Conservation (phyloP, 2,797 vertebrate genomes). For the Sebastolobus altivelis region DNA sequence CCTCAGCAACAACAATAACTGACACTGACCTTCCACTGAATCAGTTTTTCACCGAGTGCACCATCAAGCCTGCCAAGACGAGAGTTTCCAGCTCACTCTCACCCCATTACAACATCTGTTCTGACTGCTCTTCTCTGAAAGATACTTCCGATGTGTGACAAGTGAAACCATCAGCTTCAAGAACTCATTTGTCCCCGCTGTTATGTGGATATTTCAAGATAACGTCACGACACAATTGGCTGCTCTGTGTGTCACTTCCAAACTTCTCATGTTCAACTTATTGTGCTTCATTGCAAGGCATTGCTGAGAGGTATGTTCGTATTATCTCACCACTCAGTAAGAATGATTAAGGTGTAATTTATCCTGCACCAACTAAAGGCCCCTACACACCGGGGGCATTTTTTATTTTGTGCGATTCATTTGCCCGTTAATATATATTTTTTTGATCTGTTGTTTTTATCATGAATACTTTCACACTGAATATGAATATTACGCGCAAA, state of each 20-base stretch:
- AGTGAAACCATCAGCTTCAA: slow-evolving; percentile 6
- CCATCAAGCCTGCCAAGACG: slow-evolving; percentile 17
- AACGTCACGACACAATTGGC: neutral
- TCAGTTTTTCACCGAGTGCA: slow-evolving; percentile 21
- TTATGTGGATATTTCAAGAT: neutral
- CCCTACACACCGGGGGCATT: too few relatives aligned
- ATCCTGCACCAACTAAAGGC: neutral
- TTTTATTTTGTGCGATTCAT: too few relatives aligned
- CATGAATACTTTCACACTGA: too few relatives aligned
- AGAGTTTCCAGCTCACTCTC: slow-evolving; percentile 29
- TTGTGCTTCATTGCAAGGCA: neutral
- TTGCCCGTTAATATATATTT: too few relatives aligned
- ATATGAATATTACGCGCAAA: too few relatives aligned
- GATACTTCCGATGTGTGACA: slow-evolving; percentile 11
- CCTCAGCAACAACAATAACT: slow-evolving; percentile 19
- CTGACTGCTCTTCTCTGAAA: slow-evolving; percentile 14
- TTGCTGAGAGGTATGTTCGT: neutral
- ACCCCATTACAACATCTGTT: slow-evolving; percentile 24
- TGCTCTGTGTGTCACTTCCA: neutral
- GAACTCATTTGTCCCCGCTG: neutral
- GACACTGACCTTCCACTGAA: slow-evolving; percentile 32
- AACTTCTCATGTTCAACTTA: neutral
- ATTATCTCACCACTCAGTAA: neutral
- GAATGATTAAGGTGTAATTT: neutral
- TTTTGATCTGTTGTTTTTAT: neutral